Percentiles rank a stretch among this genome's conserved stretches.
Evolutionary conservation across 2,888 invertebrate genomes (phyloP).

Genomic region (Rhyacophila evoluta): DNA sequence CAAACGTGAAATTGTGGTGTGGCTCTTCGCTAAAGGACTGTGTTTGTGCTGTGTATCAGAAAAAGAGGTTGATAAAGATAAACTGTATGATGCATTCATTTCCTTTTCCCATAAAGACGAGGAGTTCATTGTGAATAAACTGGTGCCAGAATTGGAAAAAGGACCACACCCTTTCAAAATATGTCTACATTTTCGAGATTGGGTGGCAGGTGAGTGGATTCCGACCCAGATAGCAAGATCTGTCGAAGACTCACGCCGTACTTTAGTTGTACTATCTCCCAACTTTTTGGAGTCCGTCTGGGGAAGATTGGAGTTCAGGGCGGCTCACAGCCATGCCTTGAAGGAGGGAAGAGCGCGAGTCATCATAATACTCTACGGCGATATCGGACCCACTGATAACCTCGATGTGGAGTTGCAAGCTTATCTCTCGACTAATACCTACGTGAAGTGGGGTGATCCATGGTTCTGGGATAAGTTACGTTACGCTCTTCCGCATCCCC

Average conservation of each 20-base stretch:
- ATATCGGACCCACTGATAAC: slow-evolving; percentile 88
- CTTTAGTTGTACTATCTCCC: slow-evolving; percentile 90
- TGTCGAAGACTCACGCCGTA: slow-evolving; percentile 89
- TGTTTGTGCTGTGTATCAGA: too few species aligned
- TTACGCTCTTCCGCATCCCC: too few species aligned
- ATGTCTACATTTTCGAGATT: slow-evolving; percentile 92
- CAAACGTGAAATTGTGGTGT: too few species aligned
- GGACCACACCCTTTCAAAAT: slow-evolving; percentile 86
- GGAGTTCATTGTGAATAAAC: slow-evolving; percentile 88
- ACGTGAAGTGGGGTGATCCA: slow-evolving; percentile 94
- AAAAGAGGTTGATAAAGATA: slow-evolving; percentile 85
- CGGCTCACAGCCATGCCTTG: slow-evolving; percentile 90
- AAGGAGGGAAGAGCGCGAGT: slow-evolving; percentile 88
- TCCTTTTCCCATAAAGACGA: slow-evolving; percentile 95
- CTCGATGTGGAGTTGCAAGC: slow-evolving; percentile 91
- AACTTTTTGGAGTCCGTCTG: slow-evolving; percentile 96
- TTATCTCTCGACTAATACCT: slow-evolving; percentile 90
- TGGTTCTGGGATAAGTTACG: slow-evolving; percentile 98
- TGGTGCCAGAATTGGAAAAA: slow-evolving; percentile 88
- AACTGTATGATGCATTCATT: slow-evolving; percentile 94
- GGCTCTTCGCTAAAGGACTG: too few species aligned
- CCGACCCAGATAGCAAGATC: slow-evolving; percentile 94
- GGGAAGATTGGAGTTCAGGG: slow-evolving; percentile 95
- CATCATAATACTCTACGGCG: slow-evolving; percentile 91
- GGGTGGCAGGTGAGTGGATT: slow-evolving; percentile 88